A percentile compares a stretch with the other conserved stretches of the same genome.
Evolutionary conservation across 1,140 invertebrate species (phyloP).

Genomic region (Brachionus sp.): DNA sequence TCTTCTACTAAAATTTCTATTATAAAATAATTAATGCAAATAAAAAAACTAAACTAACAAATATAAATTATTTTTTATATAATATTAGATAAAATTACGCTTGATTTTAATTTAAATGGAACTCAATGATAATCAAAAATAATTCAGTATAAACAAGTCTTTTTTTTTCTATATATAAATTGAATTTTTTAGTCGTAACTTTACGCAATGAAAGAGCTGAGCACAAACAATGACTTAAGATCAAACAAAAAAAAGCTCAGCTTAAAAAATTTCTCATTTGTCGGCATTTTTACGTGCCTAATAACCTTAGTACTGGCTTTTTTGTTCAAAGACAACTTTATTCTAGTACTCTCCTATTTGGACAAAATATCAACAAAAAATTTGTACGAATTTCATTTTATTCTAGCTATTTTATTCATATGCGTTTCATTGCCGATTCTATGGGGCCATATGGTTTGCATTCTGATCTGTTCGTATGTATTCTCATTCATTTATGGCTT

Average conservation of each 20-base stretch:
- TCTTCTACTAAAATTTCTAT: not conserved
- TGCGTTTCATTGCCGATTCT: constrained; percentile 1
- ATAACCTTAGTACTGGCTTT: not conserved
- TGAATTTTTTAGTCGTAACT: not conserved
- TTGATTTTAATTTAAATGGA: not conserved
- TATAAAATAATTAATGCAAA: not conserved
- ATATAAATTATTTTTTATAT: not conserved
- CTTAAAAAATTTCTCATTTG: constrained; percentile 20
- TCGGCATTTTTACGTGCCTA: not conserved
- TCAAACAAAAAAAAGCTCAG: not conserved
- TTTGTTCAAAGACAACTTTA: constrained; percentile 26
- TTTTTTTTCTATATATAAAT: not conserved
- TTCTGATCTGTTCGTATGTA: constrained; percentile 28
- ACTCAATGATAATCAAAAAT: not conserved
- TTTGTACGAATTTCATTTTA: constrained; percentile 24
- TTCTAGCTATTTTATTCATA: constrained; percentile 1
- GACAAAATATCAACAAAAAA: constrained; percentile 10
- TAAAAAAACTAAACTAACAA: not conserved
- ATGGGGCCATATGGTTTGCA: constrained; percentile 34
- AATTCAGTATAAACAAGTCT: not conserved
- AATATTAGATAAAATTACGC: not conserved
- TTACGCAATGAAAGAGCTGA: not conserved
- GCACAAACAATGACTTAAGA: not conserved
- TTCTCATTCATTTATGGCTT: constrained; percentile 25
- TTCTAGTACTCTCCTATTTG: constrained; percentile 2